These are phyloP conservation scores for Clytia hemisphaerica DNA, from an alignment of 30 jellyfish, hydroid and myxozoan species.

Conservation along the genomic window DNA sequence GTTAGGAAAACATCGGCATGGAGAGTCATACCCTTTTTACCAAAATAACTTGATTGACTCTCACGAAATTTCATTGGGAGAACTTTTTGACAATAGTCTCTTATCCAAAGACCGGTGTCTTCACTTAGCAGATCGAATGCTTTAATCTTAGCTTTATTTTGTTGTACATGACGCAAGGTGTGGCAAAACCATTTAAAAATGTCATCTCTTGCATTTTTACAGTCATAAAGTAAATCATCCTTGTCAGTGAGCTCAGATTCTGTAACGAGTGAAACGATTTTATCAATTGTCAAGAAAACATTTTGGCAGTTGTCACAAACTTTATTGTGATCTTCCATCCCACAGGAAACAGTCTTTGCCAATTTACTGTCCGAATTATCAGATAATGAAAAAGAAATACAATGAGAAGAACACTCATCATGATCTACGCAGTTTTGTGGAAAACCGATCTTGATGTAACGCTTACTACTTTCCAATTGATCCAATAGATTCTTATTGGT, in stretches of 20 bases:
- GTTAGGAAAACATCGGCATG: slow-evolving; percentile 6
- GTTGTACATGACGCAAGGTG: too few species aligned
- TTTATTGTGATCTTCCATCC: too few species aligned
- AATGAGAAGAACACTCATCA: neutral
- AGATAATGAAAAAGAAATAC: slow-evolving; percentile 1
- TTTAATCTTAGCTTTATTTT: neutral
- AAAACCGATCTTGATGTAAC: neutral
- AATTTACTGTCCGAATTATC: neutral
- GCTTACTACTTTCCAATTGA: neutral
- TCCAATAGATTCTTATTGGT: neutral
- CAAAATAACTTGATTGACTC: neutral
- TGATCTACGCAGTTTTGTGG: neutral
- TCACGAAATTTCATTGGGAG: slow-evolving; percentile 10
- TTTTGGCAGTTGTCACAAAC: too few species aligned
- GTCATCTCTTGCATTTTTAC: neutral
- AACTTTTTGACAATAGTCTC: slow-evolving; percentile 10
- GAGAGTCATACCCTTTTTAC: slow-evolving; percentile 6
- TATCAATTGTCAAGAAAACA: too few species aligned
- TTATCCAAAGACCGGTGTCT: neutral
- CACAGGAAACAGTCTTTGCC: neutral
- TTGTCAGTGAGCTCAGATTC: neutral
- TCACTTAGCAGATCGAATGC: neutral
- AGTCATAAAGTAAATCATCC: neutral
- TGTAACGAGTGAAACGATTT: too few species aligned
- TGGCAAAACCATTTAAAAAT: neutral